Evolutionary conservation across 1,140 invertebrate species (phyloP), one percentile per base, ranked within the genome.

Genomic region (Sesamia nonagrioides): DNA sequence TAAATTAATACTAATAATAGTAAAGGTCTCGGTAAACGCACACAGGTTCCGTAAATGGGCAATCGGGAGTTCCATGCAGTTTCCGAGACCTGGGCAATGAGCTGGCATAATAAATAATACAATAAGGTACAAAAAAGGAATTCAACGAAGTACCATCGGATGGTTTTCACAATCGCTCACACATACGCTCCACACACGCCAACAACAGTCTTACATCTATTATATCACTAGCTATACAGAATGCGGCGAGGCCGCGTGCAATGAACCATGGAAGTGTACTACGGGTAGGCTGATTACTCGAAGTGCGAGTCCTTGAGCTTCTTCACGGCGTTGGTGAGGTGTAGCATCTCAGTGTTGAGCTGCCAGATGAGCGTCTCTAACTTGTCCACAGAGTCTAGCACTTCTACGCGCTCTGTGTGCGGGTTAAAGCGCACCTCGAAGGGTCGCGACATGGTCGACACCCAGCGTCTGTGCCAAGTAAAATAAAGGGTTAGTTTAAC

Each of bases 401-500:
- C 97, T 90, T 99, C 98, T 7, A 99, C 97, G 21, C 97, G 96
- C 91, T 99, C 98, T 13, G 99, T 99, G 95, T 99, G 98, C 1
- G 99, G 98, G 95, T 99, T 99, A 96, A 98, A 99, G 68, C 98
- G 96, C 37, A 99, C 98, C 95, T 99, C 98, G 95, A 99, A 99
- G 3, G 98, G 97, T 88, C 98, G 96, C 72, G 97, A 97, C 97
- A 98, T 98, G 85, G 96, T 97, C 17, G 96, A 96, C 13, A 98
- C 98, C 98, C 98, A 99, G 88, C 97, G 97, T 92, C 98, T 95
- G 84, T 74, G 42, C 17, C 37, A 40, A 72, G 60, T 5, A 13
- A 50, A 50, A 50, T 27, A 5, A 15, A 50, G 0, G 11, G 15
- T 50, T 50, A 50, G 45, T 50, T 45, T 13, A 50, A 50, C 45